Conservation (phyloP, 2,113 vertebrate genomes). For the Vimba vimba region DNA sequence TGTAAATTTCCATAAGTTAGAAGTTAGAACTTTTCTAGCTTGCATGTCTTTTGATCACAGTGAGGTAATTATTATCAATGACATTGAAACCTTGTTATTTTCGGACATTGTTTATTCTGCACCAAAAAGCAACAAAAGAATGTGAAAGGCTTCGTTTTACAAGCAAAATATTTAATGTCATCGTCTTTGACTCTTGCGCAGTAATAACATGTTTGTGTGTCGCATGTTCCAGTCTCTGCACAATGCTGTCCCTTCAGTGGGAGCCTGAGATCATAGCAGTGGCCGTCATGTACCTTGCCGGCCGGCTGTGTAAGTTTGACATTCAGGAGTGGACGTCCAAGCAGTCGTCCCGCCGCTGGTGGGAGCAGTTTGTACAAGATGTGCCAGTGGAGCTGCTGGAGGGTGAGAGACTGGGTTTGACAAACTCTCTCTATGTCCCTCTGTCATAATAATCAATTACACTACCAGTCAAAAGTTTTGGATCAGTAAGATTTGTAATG, state of each 20-base stretch:
- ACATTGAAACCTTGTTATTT: background rate
- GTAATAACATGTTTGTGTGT: background rate
- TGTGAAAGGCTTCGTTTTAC: background rate
- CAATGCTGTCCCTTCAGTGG: constrained; percentile 97
- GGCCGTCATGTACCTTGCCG: constrained; percentile 97
- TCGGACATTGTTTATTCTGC: background rate
- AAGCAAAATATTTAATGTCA: background rate
- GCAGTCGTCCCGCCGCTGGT: constrained; percentile 94
- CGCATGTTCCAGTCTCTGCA: constrained; percentile 85
- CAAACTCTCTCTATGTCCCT: background rate
- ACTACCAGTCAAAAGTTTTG: too few relatives aligned
- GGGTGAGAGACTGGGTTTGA: constrained; percentile 75
- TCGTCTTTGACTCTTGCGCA: background rate
- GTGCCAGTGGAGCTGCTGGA: constrained; percentile 96
- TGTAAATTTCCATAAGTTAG: background rate
- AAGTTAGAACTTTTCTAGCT: background rate
- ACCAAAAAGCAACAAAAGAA: background rate
- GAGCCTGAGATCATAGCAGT: constrained; percentile 98
- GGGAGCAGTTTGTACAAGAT: constrained; percentile 99
- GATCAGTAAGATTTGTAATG: too few relatives aligned
- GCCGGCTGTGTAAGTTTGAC: constrained; percentile 96
- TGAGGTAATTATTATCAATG: too few relatives aligned
- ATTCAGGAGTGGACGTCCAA: constrained; percentile 98
- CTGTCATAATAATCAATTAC: background rate
- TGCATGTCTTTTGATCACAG: too few relatives aligned